phyloP scores from a whole-genome alignment of 1,140 invertebrate species.

The Drosophila persimilis region DNA sequence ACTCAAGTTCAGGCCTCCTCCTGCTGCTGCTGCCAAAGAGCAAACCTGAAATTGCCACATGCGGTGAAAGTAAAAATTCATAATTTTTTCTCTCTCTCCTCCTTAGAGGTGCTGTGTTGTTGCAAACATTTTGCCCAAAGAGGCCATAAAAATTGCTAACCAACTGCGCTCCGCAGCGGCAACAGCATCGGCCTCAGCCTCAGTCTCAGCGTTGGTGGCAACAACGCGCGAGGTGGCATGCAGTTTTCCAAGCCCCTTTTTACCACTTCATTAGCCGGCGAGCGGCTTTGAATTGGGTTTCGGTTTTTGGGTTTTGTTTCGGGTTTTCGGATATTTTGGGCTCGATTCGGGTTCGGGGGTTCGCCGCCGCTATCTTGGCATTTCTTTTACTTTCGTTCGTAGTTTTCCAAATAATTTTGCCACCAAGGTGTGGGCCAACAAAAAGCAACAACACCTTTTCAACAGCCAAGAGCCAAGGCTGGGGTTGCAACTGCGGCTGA shows the following conservation, averaged over 20 bases:
- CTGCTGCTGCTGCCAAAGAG: not conserved
- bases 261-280: conserved; percentile 71
- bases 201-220: not conserved
- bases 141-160: conserved; percentile 72
- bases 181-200: conserved; percentile 1
- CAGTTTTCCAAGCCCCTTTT: conserved; percentile 62
- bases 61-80: conserved; percentile 83
- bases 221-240: conserved; percentile 41
- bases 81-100: conserved; percentile 57
- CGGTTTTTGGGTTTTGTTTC: conserved; percentile 24
- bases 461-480: conserved; percentile 30
- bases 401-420: conserved; percentile 76
- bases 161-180: conserved; percentile 49
- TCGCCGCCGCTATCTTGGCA: conserved; percentile 21
- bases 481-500: conserved; percentile 10
- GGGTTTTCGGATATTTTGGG: conserved; percentile 5
- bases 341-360: conserved; percentile 9
- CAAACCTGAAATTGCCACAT: conserved; percentile 63
- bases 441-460: conserved; percentile 38
- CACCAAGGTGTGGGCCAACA: conserved; percentile 53
- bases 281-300: conserved; percentile 14
- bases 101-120: conserved; percentile 24
- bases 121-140: conserved; percentile 61
- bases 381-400: conserved; percentile 75
- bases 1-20: conserved; percentile 65